These are phyloP conservation scores for Sebastes diaconus DNA, from an alignment of 2,797 vertebrate genomes.

Conservation along the genomic window DNA sequence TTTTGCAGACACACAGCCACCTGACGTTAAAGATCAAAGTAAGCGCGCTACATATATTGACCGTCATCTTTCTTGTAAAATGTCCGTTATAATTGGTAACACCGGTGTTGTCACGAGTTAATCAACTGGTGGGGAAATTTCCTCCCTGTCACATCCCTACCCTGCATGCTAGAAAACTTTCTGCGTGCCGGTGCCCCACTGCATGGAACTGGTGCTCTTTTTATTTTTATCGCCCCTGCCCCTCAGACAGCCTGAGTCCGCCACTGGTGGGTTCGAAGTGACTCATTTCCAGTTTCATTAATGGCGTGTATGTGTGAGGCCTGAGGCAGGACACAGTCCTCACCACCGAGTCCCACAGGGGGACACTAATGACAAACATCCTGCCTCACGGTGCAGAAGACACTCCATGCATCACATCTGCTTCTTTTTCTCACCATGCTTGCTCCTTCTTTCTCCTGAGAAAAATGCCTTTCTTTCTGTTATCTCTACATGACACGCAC, in stretches of 20 bases:
- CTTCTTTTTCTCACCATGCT: conserved; percentile 44
- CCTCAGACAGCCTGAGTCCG: neutral
- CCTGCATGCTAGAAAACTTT: no score
- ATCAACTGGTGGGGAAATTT: fast-evolving
- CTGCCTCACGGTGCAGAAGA: conserved; percentile 53
- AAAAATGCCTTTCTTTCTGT: neutral
- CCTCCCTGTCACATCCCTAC: no score
- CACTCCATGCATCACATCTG: conserved; percentile 39
- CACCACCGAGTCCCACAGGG: conserved; percentile 57
- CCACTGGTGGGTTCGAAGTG: conserved; percentile 7
- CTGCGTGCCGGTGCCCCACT: neutral
- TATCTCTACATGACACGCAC: neutral
- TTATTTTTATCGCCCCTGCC: neutral
- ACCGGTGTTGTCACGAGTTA: no score
- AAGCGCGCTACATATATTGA: no score
- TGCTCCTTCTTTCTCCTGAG: conserved; percentile 29
- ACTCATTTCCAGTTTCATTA: conserved; percentile 55
- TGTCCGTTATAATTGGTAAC: no score
- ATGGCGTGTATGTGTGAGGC: conserved; percentile 16
- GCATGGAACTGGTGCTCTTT: neutral
- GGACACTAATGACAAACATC: conserved; percentile 71
- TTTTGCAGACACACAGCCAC: no score
- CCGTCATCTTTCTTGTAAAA: no score
- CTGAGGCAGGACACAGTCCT: conserved; percentile 33
- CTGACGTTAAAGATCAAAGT: no score